phyloP scores from a whole-genome alignment of 2,888 invertebrate genomes.

The Apoderus coryli region DNA sequence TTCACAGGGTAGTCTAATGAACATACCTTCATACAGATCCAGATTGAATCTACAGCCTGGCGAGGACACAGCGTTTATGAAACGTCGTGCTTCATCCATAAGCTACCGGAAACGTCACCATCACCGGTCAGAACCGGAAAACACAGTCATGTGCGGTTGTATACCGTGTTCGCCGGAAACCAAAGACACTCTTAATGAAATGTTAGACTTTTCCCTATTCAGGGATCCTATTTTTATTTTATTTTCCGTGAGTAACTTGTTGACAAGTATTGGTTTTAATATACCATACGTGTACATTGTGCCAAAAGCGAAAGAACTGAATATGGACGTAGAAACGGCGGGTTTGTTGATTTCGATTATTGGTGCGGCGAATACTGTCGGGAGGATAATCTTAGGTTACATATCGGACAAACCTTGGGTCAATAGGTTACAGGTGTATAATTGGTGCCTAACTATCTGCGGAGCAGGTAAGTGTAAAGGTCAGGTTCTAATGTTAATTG shows the following conservation, averaged over 20 bases:
- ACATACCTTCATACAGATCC: constrained; percentile 29
- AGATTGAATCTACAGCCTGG: constrained; percentile 22
- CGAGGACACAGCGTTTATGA: constrained; percentile 22
- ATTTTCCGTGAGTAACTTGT: constrained; percentile 86
- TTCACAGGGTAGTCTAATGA: constrained; percentile 53
- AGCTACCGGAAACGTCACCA: constrained; percentile 16
- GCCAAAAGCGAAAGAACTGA: constrained; percentile 50
- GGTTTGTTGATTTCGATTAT: constrained; percentile 65
- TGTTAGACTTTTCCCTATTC: constrained; percentile 77
- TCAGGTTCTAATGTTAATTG: too few species aligned
- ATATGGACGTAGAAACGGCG: constrained; percentile 41
- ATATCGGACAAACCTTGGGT: constrained; percentile 81
- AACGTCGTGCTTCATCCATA: constrained; percentile 15
- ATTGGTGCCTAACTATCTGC: constrained; percentile 71
- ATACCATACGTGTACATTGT: constrained; percentile 82
- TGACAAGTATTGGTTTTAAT: constrained; percentile 89
- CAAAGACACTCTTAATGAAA: constrained; percentile 55
- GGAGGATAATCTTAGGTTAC: constrained; percentile 76
- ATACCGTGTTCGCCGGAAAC: constrained; percentile 52
- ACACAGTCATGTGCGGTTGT: constrained; percentile 34
- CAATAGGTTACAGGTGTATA: constrained; percentile 83
- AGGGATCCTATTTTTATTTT: constrained; percentile 76
- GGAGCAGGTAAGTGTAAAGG: constrained; percentile 72
- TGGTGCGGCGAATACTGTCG: constrained; percentile 80
- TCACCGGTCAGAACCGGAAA: constrained; percentile 14